Evolutionary conservation across 2,797 vertebrate species (phyloP), one percentile per base, ranked within the genome.

Genomic region (Hippoglossus hippoglossus): DNA sequence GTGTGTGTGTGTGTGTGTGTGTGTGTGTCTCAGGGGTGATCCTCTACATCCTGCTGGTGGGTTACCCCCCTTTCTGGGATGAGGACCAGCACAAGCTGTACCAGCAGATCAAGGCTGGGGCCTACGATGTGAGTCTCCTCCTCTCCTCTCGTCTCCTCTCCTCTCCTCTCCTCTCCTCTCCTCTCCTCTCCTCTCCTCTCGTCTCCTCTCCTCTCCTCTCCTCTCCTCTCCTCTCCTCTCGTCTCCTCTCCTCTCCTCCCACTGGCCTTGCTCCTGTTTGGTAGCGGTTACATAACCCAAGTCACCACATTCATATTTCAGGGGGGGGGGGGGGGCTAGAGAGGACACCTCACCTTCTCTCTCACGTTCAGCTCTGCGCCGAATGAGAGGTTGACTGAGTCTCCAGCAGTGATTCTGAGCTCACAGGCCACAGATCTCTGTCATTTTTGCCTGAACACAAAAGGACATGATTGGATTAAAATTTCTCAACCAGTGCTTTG

Each of bases 1-100:
- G 41, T 76, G 65, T 87, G 41, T 76, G 59, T 88, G 67, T 88
- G 81, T 90, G n/a, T 24, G 31, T 86, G 41, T 75, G 65, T 87
- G 41, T 76, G 59, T 88, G 67, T 88, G 81, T 90, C 76, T 56
- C 93, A 99, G 98, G 98, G 60, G 97, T 99, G 87, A 99, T 99
- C 89, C 96, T 99, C 47, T 99, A 99, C 88, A 99, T 99, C 94
- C 92, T 99, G 89, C 94, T 99, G 73, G 98, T 99, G 93, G 98
- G 98, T 52, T 99, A 98, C 92, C 97, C 98, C 1, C 98, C 98
- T 16, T 98, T 99, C 93, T 98, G 97, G 98, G 98, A 99, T 1
- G 98, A 99, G 82, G 98, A 99, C 94, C 97, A 99, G 90, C 98
- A 99, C 94, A 98, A 98, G 87, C 95, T 99, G 76, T 98, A 98